Base-by-base conservation (phyloP, 2,888 invertebrate species). In the Spilosoma lubricipeda region DNA sequence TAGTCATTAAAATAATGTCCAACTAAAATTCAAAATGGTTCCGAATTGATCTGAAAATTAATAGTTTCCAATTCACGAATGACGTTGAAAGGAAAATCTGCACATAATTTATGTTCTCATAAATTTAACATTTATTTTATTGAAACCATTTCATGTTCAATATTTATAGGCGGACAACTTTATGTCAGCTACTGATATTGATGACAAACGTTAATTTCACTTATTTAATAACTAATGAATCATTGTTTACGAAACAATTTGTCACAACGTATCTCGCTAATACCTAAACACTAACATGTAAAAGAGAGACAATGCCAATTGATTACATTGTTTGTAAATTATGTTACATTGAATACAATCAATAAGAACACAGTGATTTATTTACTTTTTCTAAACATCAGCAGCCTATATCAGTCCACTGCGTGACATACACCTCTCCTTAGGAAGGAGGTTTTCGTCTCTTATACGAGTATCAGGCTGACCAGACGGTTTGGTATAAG, bases 201-300 rank as follows among this genome's bases (percentile, higher is more conserved):
- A 75, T 72, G 42, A 9, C 20, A 20, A 18, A 13, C 13, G 23
- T 59, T 59, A 3, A 59, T 59, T 59, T 27, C 59, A 59, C 27
- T 59, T 59, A 59, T 59, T 59, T 27, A 27, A 27, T 27, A 27
- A 59, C 27, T 27, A 59, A 27, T 59, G 59, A 59, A 59, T 59
- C 59, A 59, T 59, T 59, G 59, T 59, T 59, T 59, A 59, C 1
- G 59, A 27, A 59, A 59, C 13, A 15, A 59, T 59, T 27, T 4
- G 15, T 27, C 13, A 13, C 59, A 71, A 76, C 65, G 74, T 72
- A 78, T 59, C 59, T 13, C 15, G 27, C 27, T n/a, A 59, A 27
- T 59, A 15, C 4, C 27, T 59, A 15, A 15, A 15, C 27, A 59
- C 27, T 27, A 39, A 39, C 13, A 27, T 3, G 5, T 59, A 59